phyloP scores from a whole-genome alignment of 1,140 invertebrate genomes.

The Mylabris phalerata region DNA sequence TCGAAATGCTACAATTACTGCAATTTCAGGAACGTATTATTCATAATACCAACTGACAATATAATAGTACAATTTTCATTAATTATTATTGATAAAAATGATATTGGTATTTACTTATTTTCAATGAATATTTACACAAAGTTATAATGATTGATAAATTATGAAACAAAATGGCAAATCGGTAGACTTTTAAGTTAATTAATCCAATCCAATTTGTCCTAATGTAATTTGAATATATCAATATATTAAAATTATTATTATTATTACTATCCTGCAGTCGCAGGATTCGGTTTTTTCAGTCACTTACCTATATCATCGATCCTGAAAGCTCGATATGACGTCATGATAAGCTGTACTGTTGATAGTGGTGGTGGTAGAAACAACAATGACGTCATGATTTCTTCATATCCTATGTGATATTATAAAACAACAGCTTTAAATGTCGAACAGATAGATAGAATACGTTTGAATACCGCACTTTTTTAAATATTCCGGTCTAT shows the following conservation, averaged over 20 bases:
- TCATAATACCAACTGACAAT: too few species aligned
- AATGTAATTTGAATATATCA: not conserved
- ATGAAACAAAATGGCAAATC: too few species aligned
- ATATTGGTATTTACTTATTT: too few species aligned
- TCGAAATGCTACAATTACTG: too few species aligned
- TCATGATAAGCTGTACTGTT: not conserved
- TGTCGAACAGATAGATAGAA: conserved; percentile 10
- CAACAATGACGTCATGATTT: conserved; percentile 10
- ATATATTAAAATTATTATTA: not conserved
- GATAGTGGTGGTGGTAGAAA: conserved; percentile 3
- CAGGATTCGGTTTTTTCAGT: not conserved
- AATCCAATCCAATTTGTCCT: not conserved
- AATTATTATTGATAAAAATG: too few species aligned
- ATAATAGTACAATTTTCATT: too few species aligned
- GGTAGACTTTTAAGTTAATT: too few species aligned
- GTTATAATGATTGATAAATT: too few species aligned
- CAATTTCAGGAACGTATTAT: too few species aligned
- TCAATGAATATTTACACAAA: too few species aligned
- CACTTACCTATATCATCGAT: conserved; percentile 1
- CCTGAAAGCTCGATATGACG: conserved; percentile 7
- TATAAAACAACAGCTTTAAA: conserved; percentile 7
- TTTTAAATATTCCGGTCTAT: conserved; percentile 2
- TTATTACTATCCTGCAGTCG: not conserved
- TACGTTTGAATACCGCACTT: conserved; percentile 9
- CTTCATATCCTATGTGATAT: not conserved